Evolutionary conservation across 1,140 invertebrate species (phyloP), one percentile per base, ranked within the genome.

Genomic region (Yoshiicerus persimilis): DNA sequence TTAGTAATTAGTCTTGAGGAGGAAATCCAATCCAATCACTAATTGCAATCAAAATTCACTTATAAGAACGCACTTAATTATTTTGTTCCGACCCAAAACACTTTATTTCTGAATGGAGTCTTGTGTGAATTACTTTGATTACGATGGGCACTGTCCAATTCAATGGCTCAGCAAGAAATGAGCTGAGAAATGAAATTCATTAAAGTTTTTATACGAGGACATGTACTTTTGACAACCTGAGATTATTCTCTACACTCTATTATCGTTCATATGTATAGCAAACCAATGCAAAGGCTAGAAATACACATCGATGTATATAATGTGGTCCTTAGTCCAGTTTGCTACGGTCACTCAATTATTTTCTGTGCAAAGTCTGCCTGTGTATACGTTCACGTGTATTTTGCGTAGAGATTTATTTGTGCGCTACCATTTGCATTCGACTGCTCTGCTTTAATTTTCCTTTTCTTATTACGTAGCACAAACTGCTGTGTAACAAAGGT

Each of bases 171-270:
- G 34, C 66, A 36, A 38, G 34, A 87, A 87, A 75, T 87, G 86
- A 87, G 25, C 86, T 47, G 70, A 47, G 66, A 64, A 87, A 77
- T 77, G 66, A 87, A 41, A 77, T 77, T 87, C 86, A 87, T 87
- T 75, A 75, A 87, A 87, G 11, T 41, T 87, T 87, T 87, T 87
- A 86, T 86, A 86, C 85, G 62, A 86, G 47, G 32, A 66, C 38
- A 86, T 86, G 75, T 80, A 80, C 75, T 80, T 80, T 80, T 80
- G 75, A 80, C 75, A 80, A 80, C 75, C 32, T 80, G 32, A 80
- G 75, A 80, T 36, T 38, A 38, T 80, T 36, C 23, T n/a, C 32
- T 80, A 38, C 75, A n/a, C 75, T 80, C 32, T n/a, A 80, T 36
- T 80, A 80, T 36, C 6, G 13, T 80, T 36, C 75, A 13, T 23